Percentiles rank a stretch among this genome's conserved stretches.
These are phyloP conservation scores for Zophobas morio DNA, from an alignment of 1,140 invertebrate genomes.

Conservation along the genomic window DNA sequence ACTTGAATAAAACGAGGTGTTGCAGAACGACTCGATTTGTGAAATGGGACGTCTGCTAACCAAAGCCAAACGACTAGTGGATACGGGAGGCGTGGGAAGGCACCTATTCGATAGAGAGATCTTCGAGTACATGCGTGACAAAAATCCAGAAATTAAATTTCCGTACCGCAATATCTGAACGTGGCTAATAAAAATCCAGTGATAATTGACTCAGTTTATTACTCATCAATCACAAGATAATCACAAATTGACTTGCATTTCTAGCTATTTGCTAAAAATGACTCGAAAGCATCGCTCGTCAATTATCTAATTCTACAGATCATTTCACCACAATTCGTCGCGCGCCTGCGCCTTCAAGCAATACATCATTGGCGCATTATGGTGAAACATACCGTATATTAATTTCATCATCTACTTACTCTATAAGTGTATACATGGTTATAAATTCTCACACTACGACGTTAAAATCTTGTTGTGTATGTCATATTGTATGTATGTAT, in stretches of 20 bases:
- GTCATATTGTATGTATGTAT: too few species aligned
- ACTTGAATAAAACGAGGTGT: constrained; percentile 2
- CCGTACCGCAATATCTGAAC: background rate
- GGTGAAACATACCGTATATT: background rate
- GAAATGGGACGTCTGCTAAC: constrained; percentile 54
- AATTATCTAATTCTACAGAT: too few species aligned
- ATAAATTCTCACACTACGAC: too few species aligned
- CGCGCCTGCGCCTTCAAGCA: too few species aligned
- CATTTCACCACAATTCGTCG: too few species aligned
- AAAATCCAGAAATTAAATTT: background rate
- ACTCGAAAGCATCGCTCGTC: too few species aligned
- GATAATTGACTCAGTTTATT: constrained; percentile 29
- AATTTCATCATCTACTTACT: background rate
- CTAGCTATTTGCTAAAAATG: too few species aligned
- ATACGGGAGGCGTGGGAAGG: constrained; percentile 52
- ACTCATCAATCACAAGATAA: constrained; percentile 9
- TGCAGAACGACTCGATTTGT: constrained; percentile 60
- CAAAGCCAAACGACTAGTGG: constrained; percentile 52
- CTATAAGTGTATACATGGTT: too few species aligned
- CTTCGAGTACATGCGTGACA: constrained; percentile 31
- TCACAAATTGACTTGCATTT: too few species aligned
- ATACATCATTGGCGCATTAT: background rate
- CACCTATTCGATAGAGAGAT: constrained; percentile 61
- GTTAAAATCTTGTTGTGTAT: too few species aligned
- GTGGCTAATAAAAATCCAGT: background rate